Evolutionary conservation across 2,797 vertebrate genomes (phyloP).

Genomic region (Ceryle rudis): DNA sequence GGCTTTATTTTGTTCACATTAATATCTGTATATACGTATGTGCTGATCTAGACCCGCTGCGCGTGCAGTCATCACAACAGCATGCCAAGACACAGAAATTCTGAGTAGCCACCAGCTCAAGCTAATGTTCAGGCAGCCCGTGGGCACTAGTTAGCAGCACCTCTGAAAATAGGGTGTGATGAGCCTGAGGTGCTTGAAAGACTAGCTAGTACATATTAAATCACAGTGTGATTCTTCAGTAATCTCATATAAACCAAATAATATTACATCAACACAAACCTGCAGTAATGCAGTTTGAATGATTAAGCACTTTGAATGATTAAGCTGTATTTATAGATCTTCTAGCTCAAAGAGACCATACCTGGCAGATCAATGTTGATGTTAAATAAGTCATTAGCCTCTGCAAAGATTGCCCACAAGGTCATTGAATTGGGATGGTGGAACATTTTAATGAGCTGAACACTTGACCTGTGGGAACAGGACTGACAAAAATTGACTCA

Average conservation of each 20-base stretch:
- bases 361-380: constrained; percentile 37
- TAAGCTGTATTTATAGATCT: constrained; percentile 32
- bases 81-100: not conserved
- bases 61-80: not conserved
- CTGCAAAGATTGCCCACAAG: constrained; percentile 22
- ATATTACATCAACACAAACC: not conserved
- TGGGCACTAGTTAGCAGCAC: not conserved
- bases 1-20: not conserved
- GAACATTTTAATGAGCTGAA: constrained; percentile 64
- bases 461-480: constrained; percentile 18
- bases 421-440: constrained; percentile 16
- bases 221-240: not conserved
- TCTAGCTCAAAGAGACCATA: constrained; percentile 40
- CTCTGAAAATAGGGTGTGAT: not conserved
- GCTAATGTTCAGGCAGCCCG: rapidly evolving
- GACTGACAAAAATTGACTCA: not conserved
- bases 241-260: not conserved
- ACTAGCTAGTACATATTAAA: not conserved
- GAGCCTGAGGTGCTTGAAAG: not conserved
- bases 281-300: not conserved
- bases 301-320: constrained; percentile 33
- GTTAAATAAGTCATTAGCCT: constrained; percentile 65
- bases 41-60: not conserved
- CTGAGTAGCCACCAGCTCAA: not conserved
- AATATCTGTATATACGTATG: not conserved